These are phyloP conservation scores for Scrobipalpa costella DNA, from an alignment of 2,888 invertebrate genomes.

Conservation along the genomic window DNA sequence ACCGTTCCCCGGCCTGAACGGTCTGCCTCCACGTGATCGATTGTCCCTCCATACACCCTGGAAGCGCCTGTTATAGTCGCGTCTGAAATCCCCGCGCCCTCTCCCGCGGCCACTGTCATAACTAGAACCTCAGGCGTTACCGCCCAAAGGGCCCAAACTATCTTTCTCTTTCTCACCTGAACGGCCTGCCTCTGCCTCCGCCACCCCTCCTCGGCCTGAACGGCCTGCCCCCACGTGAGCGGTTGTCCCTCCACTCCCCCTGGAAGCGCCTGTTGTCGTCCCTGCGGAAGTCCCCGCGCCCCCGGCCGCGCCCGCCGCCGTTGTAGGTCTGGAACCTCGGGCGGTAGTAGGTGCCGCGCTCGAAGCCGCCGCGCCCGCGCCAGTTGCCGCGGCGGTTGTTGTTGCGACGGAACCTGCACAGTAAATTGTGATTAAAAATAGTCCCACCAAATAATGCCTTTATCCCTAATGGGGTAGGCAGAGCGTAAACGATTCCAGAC, in stretches of 20 bases:
- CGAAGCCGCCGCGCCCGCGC: slow-evolving; percentile 82
- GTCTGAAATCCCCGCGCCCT: slow-evolving; percentile 32
- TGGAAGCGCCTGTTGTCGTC: slow-evolving; percentile 61
- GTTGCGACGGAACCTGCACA: slow-evolving; percentile 46
- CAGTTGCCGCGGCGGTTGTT: slow-evolving; percentile 76
- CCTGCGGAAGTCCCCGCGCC: slow-evolving; percentile 69
- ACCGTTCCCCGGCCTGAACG: slow-evolving; percentile 68
- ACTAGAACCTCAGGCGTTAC: too few species aligned
- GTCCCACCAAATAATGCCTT: too few species aligned
- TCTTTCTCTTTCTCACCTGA: slow-evolving; percentile 63
- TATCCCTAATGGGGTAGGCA: too few species aligned
- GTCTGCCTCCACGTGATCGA: slow-evolving; percentile 63
- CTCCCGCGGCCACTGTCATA: neutral
- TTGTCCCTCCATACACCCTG: slow-evolving; percentile 57
- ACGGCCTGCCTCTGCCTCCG: slow-evolving; percentile 67
- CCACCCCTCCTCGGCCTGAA: slow-evolving; percentile 69
- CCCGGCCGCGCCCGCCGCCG: slow-evolving; percentile 75
- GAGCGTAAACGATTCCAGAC: too few species aligned
- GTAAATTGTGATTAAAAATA: neutral
- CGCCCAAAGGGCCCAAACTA: too few species aligned
- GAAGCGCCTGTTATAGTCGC: slow-evolving; percentile 61
- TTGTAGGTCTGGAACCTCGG: slow-evolving; percentile 87
- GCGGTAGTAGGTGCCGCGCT: slow-evolving; percentile 89
- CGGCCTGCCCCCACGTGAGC: slow-evolving; percentile 64
- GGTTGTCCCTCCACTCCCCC: slow-evolving; percentile 57